Percentiles rank a stretch among this genome's conserved stretches.
phyloP scores from a whole-genome alignment of 2,888 invertebrate species.

The Dasypogon diadema region DNA sequence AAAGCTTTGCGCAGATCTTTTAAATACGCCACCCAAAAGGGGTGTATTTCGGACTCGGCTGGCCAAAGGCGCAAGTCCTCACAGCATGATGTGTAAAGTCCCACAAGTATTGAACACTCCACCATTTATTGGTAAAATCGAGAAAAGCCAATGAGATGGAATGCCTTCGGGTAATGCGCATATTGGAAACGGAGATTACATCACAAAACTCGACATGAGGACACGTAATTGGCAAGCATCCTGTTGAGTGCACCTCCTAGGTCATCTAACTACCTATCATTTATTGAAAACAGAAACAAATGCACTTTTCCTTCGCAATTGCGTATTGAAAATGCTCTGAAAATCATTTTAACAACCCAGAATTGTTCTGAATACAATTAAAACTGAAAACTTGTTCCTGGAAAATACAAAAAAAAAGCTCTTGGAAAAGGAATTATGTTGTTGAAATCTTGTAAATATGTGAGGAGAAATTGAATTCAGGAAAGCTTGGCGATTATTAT shows the following conservation, averaged over 20 bases:
- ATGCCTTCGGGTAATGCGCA: slow-evolving; percentile 7
- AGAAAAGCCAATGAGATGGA: slow-evolving; percentile 37
- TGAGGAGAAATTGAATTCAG: slow-evolving; percentile 31
- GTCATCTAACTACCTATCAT: not conserved
- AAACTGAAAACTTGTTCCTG: not conserved
- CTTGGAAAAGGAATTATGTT: slow-evolving; percentile 42
- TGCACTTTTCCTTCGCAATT: not conserved
- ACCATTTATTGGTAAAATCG: slow-evolving; percentile 33
- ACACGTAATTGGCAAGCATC: slow-evolving; percentile 3
- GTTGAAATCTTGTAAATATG: slow-evolving; percentile 25
- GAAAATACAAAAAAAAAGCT: slow-evolving; percentile 16
- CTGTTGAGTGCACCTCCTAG: not conserved
- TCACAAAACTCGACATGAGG: not conserved
- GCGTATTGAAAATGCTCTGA: slow-evolving; percentile 22
- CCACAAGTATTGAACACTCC: slow-evolving; percentile 8
- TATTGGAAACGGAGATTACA: not conserved
- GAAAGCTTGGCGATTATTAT: slow-evolving; percentile 45
- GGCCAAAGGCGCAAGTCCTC: slow-evolving; percentile 32
- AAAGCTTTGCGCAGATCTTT: not conserved
- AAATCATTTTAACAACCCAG: slow-evolving; percentile 17
- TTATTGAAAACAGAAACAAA: slow-evolving; percentile 10
- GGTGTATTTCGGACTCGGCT: slow-evolving; percentile 4
- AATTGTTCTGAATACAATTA: slow-evolving; percentile 23
- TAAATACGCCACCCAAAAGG: slow-evolving; percentile 13
- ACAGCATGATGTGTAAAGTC: not conserved